A percentile compares a stretch with the other conserved stretches of the same genome.
Evolutionary conservation across 92 coral and sea anemone species (phyloP).

Genomic region (Actinernus sp.): DNA sequence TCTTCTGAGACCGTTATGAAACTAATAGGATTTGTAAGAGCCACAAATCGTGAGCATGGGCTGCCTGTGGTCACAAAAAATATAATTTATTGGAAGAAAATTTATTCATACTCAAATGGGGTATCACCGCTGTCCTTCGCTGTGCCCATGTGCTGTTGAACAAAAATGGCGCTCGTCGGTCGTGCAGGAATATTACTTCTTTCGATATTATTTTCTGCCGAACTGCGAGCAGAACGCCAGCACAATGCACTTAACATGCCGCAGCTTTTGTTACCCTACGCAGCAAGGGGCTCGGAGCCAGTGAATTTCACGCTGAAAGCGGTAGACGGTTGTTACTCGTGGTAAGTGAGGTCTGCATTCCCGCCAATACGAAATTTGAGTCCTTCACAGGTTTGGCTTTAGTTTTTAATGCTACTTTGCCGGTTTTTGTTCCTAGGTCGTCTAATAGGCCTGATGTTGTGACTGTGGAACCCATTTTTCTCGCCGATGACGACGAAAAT

Average conservation of each 20-base stretch:
- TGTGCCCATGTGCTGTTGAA: conserved; percentile 5
- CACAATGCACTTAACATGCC: conserved; percentile 91
- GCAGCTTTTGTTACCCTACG: conserved; percentile 83
- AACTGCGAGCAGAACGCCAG: conserved; percentile 49
- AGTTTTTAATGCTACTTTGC: not conserved
- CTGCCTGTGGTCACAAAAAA: conserved; percentile 1
- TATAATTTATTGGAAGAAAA: not conserved
- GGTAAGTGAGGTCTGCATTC: conserved; percentile 55
- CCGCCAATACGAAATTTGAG: no score
- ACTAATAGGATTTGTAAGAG: no score
- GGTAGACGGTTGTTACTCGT: conserved; percentile 85
- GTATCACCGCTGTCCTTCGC: conserved; percentile 7
- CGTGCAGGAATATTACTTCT: not conserved
- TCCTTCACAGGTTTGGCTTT: not conserved
- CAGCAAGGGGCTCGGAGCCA: conserved; percentile 89
- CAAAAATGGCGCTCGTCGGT: conserved; percentile 30
- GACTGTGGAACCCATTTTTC: conserved; percentile 71
- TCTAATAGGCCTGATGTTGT: conserved; percentile 97
- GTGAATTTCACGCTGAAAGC: conserved; percentile 92
- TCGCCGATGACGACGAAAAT: conserved; percentile 49
- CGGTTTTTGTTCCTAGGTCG: conserved; percentile 43
- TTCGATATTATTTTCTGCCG: conserved; percentile 1
- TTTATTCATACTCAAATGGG: not conserved
- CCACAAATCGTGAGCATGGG: no score
- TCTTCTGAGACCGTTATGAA: no score